phyloP scores from a whole-genome alignment of 2,797 vertebrate species.

The Gambusia yucatana region DNA sequence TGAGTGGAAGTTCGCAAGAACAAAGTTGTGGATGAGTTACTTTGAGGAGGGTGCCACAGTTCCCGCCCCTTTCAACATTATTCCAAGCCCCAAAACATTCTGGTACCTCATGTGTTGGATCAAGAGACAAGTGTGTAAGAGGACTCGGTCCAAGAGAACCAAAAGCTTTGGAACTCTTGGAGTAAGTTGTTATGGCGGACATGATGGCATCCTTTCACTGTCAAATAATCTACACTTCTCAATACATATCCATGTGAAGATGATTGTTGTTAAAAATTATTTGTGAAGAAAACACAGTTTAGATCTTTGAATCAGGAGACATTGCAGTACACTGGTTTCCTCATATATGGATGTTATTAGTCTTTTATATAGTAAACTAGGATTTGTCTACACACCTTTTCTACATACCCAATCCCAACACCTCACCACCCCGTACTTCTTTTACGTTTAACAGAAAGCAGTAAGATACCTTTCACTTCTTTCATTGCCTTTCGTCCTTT shows the following conservation, averaged over 20 bases:
- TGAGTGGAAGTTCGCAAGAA: conserved; percentile 99
- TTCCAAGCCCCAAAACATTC: conserved; percentile 94
- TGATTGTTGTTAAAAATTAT: background rate
- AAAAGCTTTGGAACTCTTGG: conserved; percentile 92
- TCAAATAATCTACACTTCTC: background rate
- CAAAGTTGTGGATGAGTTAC: conserved; percentile 99
- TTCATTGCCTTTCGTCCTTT: background rate
- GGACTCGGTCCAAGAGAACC: conserved; percentile 83
- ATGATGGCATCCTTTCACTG: background rate
- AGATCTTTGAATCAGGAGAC: background rate
- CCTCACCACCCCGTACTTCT: background rate
- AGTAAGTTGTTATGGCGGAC: conserved; percentile 75
- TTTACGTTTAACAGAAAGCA: background rate
- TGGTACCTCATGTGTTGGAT: conserved; percentile 95
- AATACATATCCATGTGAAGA: background rate
- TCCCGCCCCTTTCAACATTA: conserved; percentile 95
- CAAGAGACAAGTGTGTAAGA: conserved; percentile 89
- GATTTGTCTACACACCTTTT: background rate
- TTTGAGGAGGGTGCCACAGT: conserved; percentile 98
- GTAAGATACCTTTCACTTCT: background rate
- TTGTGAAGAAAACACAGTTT: background rate
- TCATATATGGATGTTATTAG: background rate
- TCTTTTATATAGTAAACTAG: background rate
- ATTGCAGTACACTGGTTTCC: background rate
- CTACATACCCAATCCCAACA: background rate